Base-by-base conservation (phyloP, 2,113 vertebrate genomes). In the Gobius niger region DNA sequence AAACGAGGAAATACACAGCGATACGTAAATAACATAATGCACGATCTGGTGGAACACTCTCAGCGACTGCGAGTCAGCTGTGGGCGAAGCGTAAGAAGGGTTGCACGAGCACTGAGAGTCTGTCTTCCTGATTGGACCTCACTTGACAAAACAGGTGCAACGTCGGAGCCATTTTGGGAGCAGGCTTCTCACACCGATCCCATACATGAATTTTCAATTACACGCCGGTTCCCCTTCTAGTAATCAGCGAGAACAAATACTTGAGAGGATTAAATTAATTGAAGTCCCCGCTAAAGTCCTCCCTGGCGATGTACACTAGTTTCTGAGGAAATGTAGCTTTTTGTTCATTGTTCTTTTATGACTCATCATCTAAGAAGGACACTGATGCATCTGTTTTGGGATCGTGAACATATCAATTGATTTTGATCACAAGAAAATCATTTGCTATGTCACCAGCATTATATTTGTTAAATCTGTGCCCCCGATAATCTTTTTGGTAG, bases 131-230 rank as follows among this genome's bases (percentile, higher is more conserved):
- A 40, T 14, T 41, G 7, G 8, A 42, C 14, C 57, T 42, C 40
- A 40, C 53, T 56, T 34, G 11, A 56, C 24, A 34, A 53, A 60
- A 60, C 57, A 42, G 40, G 57, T 60, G 56, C 24, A 34, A 24
- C 10, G 60, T 47, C 71, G 40, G 70, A 49, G 54, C 40, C 34
- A 53, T 34, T 62, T 11, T 42, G 51, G 42, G 44, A 44, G 44
- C 41, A 42, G 16, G n/a, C 7, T 46, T 56, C 61, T 8, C 13
- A 54, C 50, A 65, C 18, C 70, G 1, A 6, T 61, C 12, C 15
- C 47, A 53, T 16, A 41, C 65, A 46, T 65, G 13, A 15, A 75
- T 67, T 66, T 59, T 68, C n/a, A 51, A 59, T 70, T 19, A 19
- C 10, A 0, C n/a, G 9, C 19, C 44, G 67, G 60, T 72, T 57